These are phyloP conservation scores for Minunthozetes semirufus DNA, from an alignment of 2,888 invertebrate genomes.

Conservation along the genomic window DNA sequence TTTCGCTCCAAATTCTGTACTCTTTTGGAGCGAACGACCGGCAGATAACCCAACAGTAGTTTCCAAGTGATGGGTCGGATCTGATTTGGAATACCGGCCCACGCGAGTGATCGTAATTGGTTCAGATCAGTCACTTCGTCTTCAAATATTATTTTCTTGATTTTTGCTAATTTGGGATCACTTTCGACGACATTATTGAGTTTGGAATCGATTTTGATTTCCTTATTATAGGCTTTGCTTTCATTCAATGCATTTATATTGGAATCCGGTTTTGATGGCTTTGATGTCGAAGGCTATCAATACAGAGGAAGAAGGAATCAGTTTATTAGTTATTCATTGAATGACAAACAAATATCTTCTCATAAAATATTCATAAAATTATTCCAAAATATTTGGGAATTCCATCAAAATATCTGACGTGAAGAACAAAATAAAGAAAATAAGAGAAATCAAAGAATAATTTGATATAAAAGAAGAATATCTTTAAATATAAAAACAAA, in stretches of 20 bases:
- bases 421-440: too few species aligned
- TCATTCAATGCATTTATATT: slow-evolving; percentile 4
- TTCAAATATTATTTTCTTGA: slow-evolving; percentile 35
- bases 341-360: too few species aligned
- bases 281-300: slow-evolving; percentile 26
- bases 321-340: background rate
- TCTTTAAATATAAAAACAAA: too few species aligned
- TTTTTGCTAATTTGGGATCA: slow-evolving; percentile 37
- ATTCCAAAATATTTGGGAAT: too few species aligned
- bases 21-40: slow-evolving; percentile 81
- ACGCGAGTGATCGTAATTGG: slow-evolving; percentile 53
- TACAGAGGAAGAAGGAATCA: background rate
- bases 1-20: slow-evolving; percentile 81
- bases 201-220: background rate
- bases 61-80: slow-evolving; percentile 65
- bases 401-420: too few species aligned
- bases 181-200: background rate
- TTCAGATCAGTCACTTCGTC: slow-evolving; percentile 39
- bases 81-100: slow-evolving; percentile 93
- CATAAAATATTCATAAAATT: too few species aligned
- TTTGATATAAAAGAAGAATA: too few species aligned
- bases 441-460: too few species aligned
- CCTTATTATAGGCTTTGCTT: background rate
- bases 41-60: slow-evolving; percentile 78
- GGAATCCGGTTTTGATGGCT: slow-evolving; percentile 5